Evolutionary conservation across 2,888 invertebrate genomes (phyloP), one percentile per base, ranked within the genome.

Genomic region (Rhabditoides inermis): DNA sequence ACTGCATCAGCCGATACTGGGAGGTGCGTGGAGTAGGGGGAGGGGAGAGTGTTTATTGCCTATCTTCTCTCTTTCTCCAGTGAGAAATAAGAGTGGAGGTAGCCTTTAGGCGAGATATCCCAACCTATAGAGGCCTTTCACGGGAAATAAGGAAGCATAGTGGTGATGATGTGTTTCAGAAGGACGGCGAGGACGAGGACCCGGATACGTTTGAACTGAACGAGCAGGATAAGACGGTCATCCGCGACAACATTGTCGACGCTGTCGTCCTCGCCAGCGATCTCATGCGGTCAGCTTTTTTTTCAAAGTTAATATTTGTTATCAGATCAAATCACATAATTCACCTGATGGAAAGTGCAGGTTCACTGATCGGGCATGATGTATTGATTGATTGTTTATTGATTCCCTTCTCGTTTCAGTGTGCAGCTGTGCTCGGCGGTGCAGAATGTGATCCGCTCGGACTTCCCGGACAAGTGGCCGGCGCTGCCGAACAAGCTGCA

Each of bases 181-280:
- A 46, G 10, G 55, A 44, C 10, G 36, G 42, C 22, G 54, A 64
- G 23, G 51, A 61, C 15, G 58, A 55, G 5, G 53, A 49, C n/a
- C 51, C 49, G 20, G 45, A 40, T 3, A 70, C 86, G 22, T 94
- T 90, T 79, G 85, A 84, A 64, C 85, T 95, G 70, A 92, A 94
- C 72, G 95, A 98, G 79, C 91, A 94, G 77, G 98, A 98, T 80
- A 84, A 90, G 68, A 86, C 86, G 12, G 85, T 90, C 82, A 87
- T 98, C 66, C 83, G 95, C 57, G 88, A 89, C 73, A 85, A 87
- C 55, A 87, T 98, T 69, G 88, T 98, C n/a, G 91, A 94, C 78
- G 92, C 94, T 41, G 85, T 92, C 51, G 51, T 51, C 32, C 41
- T 51, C 18, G 49, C 59, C 10, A n/a, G 45, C 2, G 48, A 53